phyloP scores from a whole-genome alignment of 2,888 invertebrate genomes.

The Drosophila tanythrix region DNA sequence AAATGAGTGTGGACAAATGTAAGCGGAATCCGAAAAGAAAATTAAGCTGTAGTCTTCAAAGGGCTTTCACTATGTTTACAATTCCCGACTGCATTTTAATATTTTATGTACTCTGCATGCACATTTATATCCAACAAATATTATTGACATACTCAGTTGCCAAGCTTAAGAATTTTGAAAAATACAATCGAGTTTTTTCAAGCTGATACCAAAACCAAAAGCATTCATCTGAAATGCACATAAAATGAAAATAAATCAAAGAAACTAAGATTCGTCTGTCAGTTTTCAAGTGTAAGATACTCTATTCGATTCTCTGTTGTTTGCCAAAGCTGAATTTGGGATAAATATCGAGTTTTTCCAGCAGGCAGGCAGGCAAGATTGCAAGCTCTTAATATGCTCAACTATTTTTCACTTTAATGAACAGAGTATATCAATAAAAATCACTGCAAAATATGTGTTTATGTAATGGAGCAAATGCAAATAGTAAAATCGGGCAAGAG shows the following conservation, averaged over 20 bases:
- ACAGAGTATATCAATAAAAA: not conserved
- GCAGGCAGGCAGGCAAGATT: not conserved
- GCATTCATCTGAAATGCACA: not conserved
- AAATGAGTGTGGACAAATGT: not conserved
- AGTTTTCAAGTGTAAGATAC: not conserved
- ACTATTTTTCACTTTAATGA: not conserved
- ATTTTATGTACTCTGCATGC: not conserved
- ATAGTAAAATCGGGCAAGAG: slow-evolving; percentile 19
- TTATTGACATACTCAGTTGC: slow-evolving; percentile 3
- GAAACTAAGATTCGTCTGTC: too few relatives aligned
- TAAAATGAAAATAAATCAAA: not conserved
- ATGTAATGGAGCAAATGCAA: slow-evolving; percentile 17
- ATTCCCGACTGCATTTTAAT: not conserved
- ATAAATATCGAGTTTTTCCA: not conserved
- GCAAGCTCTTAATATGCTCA: not conserved
- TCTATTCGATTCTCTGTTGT: not conserved
- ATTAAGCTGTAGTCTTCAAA: not conserved
- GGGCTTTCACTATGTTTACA: not conserved
- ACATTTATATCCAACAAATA: not conserved
- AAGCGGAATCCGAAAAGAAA: not conserved
- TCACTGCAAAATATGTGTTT: slow-evolving; percentile 6
- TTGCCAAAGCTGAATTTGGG: not conserved
- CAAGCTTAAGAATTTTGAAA: slow-evolving; percentile 7
- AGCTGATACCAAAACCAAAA: not conserved
- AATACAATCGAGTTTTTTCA: slow-evolving; percentile 5